phyloP scores from a whole-genome alignment of 1,140 invertebrate species.

The Drosophila mayri region DNA sequence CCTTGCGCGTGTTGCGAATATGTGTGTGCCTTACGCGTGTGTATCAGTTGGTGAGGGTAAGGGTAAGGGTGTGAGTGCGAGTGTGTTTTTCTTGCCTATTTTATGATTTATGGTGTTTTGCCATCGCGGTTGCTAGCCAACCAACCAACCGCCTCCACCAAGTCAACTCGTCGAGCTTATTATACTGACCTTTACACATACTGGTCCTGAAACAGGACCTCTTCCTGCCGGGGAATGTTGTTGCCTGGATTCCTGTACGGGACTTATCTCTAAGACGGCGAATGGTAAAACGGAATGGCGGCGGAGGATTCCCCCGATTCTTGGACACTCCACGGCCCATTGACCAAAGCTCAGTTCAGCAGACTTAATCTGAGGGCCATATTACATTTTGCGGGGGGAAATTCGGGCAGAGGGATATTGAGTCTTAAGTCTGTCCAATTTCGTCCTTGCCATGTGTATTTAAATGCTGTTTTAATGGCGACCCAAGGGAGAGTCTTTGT shows the following conservation, averaged over 20 bases:
- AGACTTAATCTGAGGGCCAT: conserved; percentile 38
- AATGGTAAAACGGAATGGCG: not conserved
- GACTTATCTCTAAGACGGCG: conserved; percentile 20
- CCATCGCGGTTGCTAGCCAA: conserved; percentile 32
- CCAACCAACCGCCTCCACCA: conserved; percentile 3
- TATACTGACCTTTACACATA: conserved; percentile 68
- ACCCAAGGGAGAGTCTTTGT: not conserved
- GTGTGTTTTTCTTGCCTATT: conserved; percentile 65
- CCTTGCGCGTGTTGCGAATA: conserved; percentile 15
- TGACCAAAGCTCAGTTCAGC: conserved; percentile 44
- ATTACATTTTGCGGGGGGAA: conserved; percentile 22
- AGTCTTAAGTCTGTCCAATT: conserved; percentile 2
- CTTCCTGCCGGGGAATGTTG: not conserved
- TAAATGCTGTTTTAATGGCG: conserved; percentile 13
- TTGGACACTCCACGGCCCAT: conserved; percentile 24
- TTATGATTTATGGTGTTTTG: conserved; percentile 80
- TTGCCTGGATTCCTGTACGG: conserved; percentile 4
- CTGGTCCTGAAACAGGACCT: conserved; percentile 8
- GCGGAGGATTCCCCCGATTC: not conserved
- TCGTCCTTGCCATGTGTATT: not conserved
- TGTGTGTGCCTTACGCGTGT: conserved; percentile 49
- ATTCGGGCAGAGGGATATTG: conserved; percentile 1
- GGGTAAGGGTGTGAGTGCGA: not conserved
- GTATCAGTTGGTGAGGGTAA: conserved; percentile 1
- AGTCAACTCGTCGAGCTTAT: conserved; percentile 60